Conservation (phyloP, 2,113 vertebrate species). For the Canis aureus region DNA sequence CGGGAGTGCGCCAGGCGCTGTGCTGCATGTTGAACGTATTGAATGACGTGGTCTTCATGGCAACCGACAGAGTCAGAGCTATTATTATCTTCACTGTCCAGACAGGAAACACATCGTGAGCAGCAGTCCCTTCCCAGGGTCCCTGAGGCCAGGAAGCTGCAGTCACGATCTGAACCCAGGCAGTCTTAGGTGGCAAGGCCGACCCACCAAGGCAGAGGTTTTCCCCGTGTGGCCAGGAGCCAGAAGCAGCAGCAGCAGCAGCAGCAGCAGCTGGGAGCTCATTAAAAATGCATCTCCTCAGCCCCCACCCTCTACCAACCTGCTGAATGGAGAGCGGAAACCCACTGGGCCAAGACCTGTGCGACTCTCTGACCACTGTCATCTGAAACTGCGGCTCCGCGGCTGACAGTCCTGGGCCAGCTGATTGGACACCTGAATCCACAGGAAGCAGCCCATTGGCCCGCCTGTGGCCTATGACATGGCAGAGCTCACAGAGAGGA, state of each 20-base stretch:
- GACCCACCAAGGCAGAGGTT: background rate
- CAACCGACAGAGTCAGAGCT: background rate
- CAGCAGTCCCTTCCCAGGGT: background rate
- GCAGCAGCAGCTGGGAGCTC: background rate
- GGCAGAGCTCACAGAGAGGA: background rate
- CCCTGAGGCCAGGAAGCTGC: background rate
- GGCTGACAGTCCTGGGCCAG: background rate
- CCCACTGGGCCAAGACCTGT: background rate
- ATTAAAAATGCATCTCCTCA: background rate
- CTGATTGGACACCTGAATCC: background rate
- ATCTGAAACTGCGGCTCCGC: background rate
- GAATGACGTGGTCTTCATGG: background rate
- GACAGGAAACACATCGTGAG: background rate
- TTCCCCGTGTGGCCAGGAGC: background rate
- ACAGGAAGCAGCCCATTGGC: background rate
- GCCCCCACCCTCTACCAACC: too few relatives aligned
- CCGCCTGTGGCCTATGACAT: background rate
- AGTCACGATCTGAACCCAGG: background rate
- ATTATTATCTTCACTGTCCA: constrained; percentile 8
- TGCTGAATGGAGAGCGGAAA: background rate
- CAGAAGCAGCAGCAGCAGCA: background rate
- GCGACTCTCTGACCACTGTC: background rate
- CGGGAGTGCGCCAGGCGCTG: background rate
- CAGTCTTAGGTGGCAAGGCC: background rate
- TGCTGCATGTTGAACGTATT: background rate